phyloP scores from a whole-genome alignment of 2,797 vertebrate genomes.

The Phylloscopus collybita region DNA sequence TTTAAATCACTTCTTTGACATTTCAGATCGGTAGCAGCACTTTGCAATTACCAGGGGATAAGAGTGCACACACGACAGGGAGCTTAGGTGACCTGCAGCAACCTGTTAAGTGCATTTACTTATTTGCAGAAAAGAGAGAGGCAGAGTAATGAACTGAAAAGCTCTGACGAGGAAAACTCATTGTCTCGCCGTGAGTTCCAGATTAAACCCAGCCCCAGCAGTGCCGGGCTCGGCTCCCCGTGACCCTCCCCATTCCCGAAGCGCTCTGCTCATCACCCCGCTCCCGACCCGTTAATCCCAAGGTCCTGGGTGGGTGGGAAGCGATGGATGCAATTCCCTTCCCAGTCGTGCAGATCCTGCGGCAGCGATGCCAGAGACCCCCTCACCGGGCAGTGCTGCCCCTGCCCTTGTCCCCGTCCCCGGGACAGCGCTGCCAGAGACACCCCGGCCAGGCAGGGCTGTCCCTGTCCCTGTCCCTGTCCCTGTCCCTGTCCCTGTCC shows the following conservation, averaged over 20 bases:
- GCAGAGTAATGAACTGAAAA: constrained; percentile 43
- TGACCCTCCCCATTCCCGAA: neutral
- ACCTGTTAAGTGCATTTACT: constrained; percentile 46
- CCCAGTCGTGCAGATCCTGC: neutral
- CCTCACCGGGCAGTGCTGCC: neutral
- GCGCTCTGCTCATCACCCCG: neutral
- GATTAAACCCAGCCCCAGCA: neutral
- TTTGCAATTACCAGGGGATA: constrained; percentile 27
- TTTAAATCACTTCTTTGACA: constrained; percentile 50
- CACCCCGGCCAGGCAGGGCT: neutral
- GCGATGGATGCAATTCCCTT: neutral
- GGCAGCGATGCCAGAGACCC: neutral
- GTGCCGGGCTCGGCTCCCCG: neutral
- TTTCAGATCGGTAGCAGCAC: constrained; percentile 15
- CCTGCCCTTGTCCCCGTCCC: neutral
- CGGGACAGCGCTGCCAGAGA: neutral
- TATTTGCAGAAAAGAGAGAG: constrained; percentile 44
- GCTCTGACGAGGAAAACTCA: neutral
- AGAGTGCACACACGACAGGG: constrained; percentile 25
- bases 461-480: no score
- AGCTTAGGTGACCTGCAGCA: constrained; percentile 40
- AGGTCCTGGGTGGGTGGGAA: neutral
- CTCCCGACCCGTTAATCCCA: neutral
- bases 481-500: no score
- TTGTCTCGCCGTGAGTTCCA: neutral